Evolutionary conservation across 2,797 vertebrate species (phyloP).

Genomic region (Catamblyrhynchus diadema): DNA sequence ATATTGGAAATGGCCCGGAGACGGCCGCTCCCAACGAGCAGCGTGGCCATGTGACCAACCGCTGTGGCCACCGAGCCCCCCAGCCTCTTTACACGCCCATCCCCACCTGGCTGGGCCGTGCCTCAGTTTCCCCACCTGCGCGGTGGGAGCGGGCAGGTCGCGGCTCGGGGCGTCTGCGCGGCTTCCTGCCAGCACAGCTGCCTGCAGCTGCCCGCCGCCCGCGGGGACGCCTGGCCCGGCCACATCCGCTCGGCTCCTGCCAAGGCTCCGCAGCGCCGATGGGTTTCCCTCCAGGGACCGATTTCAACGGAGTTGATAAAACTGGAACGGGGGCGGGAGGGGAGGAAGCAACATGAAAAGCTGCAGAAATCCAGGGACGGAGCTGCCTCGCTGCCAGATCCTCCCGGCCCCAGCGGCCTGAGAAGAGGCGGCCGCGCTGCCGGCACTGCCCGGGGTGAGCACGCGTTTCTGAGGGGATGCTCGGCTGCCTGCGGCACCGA

Average conservation of each 20-base stretch:
- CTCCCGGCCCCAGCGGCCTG: background rate
- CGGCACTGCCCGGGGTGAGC: rapidly evolving
- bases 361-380: background rate
- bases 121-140: constrained; percentile 36
- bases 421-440: rapidly evolving
- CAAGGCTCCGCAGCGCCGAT: constrained; percentile 18
- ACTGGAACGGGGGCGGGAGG: background rate
- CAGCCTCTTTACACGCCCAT: rapidly evolving
- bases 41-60: rapidly evolving
- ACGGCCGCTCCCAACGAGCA: rapidly evolving
- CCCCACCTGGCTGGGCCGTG: background rate
- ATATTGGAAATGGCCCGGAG: rapidly evolving
- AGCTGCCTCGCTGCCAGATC: background rate
- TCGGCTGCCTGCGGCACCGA: background rate
- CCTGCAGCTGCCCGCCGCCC: constrained; percentile 21
- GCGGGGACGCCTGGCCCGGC: background rate
- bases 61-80: rapidly evolving
- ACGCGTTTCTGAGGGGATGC: background rate
- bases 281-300: constrained; percentile 49
- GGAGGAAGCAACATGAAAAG: background rate
- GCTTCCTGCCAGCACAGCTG: constrained; percentile 52
- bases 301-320: constrained; percentile 35
- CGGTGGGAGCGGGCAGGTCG: background rate
- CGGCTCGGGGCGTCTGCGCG: background rate
- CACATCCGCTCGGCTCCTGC: constrained; percentile 47